Base-by-base conservation (phyloP, 2,888 invertebrate genomes). In the Drosophila mimetica region DNA sequence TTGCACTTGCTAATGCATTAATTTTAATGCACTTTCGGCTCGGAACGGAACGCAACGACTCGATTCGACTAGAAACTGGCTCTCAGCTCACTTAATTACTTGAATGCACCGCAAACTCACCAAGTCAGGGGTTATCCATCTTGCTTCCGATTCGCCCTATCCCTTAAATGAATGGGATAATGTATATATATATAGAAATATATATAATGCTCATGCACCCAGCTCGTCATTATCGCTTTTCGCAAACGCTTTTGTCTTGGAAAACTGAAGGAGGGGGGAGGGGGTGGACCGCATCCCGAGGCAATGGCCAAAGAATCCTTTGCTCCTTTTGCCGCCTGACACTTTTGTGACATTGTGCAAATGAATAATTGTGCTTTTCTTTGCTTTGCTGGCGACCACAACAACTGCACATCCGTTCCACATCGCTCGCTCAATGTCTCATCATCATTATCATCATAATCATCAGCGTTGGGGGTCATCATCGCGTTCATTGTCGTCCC, bases 341-440 rank as follows among this genome's bases (percentile, higher is more conserved):
- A 89, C 84, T 85, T 85, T 86, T 89, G 87, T 87, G 89, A 87
- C 87, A 84, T 86, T 84, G 80, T 86, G 84, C 86, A 82, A 89
- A 90, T 89, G 89, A 89, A 89, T 90, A 90, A 90, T 90, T 90
- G 90, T 87, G 89, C 90, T 88, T 89, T 89, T 83, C 83, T 89
- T 79, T 90, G 78, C 85, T 71, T 34, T 32, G 74, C 55, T 70
- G 74, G 64, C 71, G 53, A 85, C 81, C 82, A 85, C 87, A 87
- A 81, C 87, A 87, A 85, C 82, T 85, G 79, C 88, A 85, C 87
- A 84, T 82, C 82, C 82, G 82, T 82, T 82, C 82, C 82, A 88
- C 87, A 88, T 82, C 89, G 89, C 70, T 82, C 82, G 82, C 89
- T 82, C 82, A 82, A 88, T 82, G 82, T 82, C 82, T 71, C 58